phyloP scores from a whole-genome alignment of 2,113 vertebrate species.

The Conger conger region DNA sequence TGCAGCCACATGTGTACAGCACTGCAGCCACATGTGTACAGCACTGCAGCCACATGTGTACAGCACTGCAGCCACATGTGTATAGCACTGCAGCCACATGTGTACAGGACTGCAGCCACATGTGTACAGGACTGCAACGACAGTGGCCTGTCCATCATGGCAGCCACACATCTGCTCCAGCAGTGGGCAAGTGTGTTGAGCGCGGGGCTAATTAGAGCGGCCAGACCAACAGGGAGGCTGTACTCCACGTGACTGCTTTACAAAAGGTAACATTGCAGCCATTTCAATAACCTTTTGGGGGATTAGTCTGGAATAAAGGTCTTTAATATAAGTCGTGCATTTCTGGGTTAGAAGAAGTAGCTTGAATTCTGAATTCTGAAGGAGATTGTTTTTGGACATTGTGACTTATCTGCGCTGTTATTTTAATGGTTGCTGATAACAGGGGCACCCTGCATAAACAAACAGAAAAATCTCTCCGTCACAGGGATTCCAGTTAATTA shows the following conservation, averaged over 20 bases:
- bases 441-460: not conserved
- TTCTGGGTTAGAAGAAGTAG: too few species aligned
- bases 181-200: not conserved
- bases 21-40: too few species aligned
- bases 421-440: not conserved
- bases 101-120: not conserved
- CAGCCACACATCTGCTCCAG: not conserved
- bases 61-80: not conserved
- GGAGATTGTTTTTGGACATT: not conserved
- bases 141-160: not conserved
- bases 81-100: not conserved
- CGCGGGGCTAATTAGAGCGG: not conserved
- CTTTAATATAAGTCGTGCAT: not conserved
- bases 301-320: not conserved
- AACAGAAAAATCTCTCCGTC: not conserved
- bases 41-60: not conserved
- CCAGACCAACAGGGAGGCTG: not conserved
- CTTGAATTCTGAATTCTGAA: not conserved
- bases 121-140: not conserved
- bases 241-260: not conserved
- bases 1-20: not conserved
- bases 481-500: conserved; percentile 3
- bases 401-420: not conserved
- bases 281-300: too few species aligned
- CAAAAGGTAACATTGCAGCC: not conserved